Evolutionary conservation across 1,140 invertebrate genomes (phyloP), one percentile per base, ranked within the genome.

Genomic region (Danaus melanippus): DNA sequence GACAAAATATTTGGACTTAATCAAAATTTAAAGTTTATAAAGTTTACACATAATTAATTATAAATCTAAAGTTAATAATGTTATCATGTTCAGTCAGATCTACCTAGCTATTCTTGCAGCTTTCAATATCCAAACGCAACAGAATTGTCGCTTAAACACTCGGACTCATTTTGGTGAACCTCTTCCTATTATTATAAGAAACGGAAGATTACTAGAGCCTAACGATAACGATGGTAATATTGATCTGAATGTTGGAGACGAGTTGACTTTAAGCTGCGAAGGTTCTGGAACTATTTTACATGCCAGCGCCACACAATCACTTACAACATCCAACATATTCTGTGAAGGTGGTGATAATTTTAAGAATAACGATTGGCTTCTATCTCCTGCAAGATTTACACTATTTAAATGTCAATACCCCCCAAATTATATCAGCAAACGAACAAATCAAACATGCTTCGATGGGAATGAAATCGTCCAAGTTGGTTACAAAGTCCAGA

Each of bases 381-480:
- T 53, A 12, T 47, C 62, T 1, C 66, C 74, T 1, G 60, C 71
- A 0, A 53, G 43, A 7, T 86, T 86, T 46, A 45, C 52, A 9
- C 53, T 53, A n/a, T 86, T 86, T 50, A 65, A 50, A 50, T 86
- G 83, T 10, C 11, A 42, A 1, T 46, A 42, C 4, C 57, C 72
- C 1, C 81, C 79, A 17, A 63, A 62, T 8, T 62, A 84, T 56
- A 56, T 15, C 1, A 83, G 75, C 49, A 46, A 48, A 53, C 69
- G 69, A 2, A 84, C 79, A 0, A 61, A 78, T n/a, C 66, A 76
- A n/a, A 76, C 70, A 6, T 86, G 83, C 42, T 84, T 60, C 42
- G 64, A 71, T 40, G 62, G 58, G 0, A 70, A 82, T 46, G 17
- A 54, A 8, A 69, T 86, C 11, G 62, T 74, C 8, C 77, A 84